Evolutionary conservation across 2,797 vertebrate species (phyloP).

Genomic region (Coracias cyanogaster): DNA sequence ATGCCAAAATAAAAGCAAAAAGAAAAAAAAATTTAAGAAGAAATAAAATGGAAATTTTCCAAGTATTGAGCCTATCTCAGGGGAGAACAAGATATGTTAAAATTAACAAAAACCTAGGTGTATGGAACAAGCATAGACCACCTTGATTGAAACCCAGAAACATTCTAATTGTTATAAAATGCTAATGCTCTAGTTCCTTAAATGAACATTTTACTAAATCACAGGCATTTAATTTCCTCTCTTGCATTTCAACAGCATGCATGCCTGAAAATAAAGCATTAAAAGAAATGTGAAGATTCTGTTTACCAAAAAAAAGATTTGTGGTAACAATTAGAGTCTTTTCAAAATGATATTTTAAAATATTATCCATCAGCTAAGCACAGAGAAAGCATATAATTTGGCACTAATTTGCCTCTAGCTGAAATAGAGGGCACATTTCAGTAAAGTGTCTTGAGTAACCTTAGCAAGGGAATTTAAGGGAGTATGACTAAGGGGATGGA

Average conservation of each 20-base stretch:
- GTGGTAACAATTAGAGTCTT: constrained; percentile 31
- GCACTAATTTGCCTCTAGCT: background rate
- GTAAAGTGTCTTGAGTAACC: background rate
- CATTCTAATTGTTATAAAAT: constrained; percentile 29
- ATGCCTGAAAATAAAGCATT: constrained; percentile 27
- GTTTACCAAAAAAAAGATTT: constrained; percentile 30
- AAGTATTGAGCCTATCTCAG: background rate
- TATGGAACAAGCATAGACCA: background rate
- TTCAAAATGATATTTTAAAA: constrained; percentile 43
- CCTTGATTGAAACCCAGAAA: constrained; percentile 7
- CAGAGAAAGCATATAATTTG: constrained; percentile 18
- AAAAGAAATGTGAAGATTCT: constrained; percentile 36
- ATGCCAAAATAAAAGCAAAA: background rate
- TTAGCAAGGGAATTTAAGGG: background rate
- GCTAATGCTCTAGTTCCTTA: background rate
- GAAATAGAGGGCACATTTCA: background rate
- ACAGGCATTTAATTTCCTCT: constrained; percentile 43
- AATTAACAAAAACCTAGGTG: background rate
- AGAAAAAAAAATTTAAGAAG: no score
- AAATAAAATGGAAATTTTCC: background rate
- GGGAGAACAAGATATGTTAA: background rate
- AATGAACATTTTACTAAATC: constrained; percentile 42
- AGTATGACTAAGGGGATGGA: background rate
- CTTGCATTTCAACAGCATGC: background rate
- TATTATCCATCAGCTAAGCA: background rate